These are phyloP conservation scores for Virgularia gustaviana DNA, from an alignment of 92 coral and sea anemone genomes.

Conservation along the genomic window DNA sequence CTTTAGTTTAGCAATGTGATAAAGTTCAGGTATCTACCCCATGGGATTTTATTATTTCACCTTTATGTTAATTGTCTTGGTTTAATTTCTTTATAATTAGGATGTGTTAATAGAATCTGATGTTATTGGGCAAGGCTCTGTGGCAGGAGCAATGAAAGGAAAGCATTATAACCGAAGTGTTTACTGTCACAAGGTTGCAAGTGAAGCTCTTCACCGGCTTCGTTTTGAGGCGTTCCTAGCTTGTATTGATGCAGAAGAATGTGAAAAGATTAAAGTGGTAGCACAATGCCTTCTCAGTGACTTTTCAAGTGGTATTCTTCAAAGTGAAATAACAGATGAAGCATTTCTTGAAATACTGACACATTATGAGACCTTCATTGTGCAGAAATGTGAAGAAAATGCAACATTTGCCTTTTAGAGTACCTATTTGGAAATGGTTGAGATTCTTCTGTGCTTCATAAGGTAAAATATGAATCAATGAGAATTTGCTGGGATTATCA, in stretches of 20 bases:
- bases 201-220: constrained; percentile 56
- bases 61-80: neutral
- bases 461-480: constrained; percentile 14
- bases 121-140: constrained; percentile 18
- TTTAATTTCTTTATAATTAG: neutral
- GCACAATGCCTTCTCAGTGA: constrained; percentile 5
- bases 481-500: neutral
- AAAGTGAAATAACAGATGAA: constrained; percentile 19
- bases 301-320: constrained; percentile 15
- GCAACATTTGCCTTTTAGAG: constrained; percentile 18
- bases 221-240: constrained; percentile 47
- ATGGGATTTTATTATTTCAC: neutral
- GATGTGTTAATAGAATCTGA: constrained; percentile 12
- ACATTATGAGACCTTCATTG: neutral
- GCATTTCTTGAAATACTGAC: neutral
- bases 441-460: constrained; percentile 9
- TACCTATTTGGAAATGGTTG: constrained; percentile 20
- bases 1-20: neutral
- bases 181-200: constrained; percentile 45
- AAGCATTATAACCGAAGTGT: constrained; percentile 14
- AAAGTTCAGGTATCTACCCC: neutral
- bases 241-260: neutral
- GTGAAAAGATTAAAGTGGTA: constrained; percentile 1
- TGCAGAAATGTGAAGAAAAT: constrained; percentile 7
- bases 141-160: constrained; percentile 11